These are phyloP conservation scores for Xiphias gladius DNA, from an alignment of 2,113 vertebrate species.

Conservation along the genomic window DNA sequence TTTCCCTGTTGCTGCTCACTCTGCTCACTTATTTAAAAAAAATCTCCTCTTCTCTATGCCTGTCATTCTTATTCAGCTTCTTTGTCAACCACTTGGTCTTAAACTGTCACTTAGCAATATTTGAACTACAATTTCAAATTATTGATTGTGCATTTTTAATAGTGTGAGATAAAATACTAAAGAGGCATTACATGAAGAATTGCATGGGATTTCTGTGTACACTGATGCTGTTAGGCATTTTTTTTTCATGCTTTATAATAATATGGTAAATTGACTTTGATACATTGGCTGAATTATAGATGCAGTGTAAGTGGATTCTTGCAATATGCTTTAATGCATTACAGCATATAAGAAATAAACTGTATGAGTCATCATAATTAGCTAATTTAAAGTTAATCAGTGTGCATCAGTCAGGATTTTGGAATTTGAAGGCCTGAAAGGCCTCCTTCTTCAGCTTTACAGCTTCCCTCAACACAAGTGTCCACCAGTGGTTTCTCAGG, in stretches of 20 bases:
- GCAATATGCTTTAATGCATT: not conserved
- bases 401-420: not conserved
- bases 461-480: too few species aligned
- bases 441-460: too few species aligned
- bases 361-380: not conserved
- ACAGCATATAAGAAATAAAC: not conserved
- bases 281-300: not conserved
- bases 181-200: not conserved
- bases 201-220: not conserved
- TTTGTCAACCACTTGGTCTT: not conserved
- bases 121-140: too few species aligned
- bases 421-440: too few species aligned
- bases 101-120: not conserved
- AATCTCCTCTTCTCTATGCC: too few species aligned
- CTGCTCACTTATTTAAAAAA: not conserved
- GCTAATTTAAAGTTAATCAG: not conserved
- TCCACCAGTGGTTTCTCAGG: too few species aligned
- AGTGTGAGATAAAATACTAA: not conserved
- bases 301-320: not conserved
- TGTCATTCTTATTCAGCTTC: not conserved
- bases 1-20: not conserved
- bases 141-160: not conserved
- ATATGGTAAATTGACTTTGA: too few species aligned
- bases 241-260: too few species aligned
- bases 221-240: not conserved